These are phyloP conservation scores for Doris montereyensis DNA, from an alignment of 2,888 invertebrate species.

Conservation along the genomic window DNA sequence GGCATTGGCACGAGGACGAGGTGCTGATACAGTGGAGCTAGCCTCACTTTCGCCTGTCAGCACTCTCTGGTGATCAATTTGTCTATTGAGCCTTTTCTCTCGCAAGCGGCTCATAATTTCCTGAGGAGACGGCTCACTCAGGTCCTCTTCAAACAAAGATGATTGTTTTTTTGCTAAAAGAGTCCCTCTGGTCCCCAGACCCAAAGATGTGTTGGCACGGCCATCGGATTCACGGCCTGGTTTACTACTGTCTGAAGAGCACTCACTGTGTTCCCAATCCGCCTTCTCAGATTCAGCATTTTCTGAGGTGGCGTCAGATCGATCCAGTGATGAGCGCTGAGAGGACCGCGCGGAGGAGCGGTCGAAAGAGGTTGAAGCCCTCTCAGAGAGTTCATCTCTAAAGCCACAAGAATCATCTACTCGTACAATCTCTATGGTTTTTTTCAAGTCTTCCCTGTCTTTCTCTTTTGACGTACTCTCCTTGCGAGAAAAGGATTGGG, in stretches of 20 bases:
- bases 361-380: conserved; percentile 29
- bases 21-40: conserved; percentile 33
- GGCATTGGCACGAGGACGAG: conserved; percentile 54
- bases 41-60: conserved; percentile 48
- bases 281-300: conserved; percentile 31
- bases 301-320: conserved; percentile 37
- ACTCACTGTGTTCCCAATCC: conserved; percentile 40
- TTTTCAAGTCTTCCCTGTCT: conserved; percentile 47
- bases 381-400: conserved; percentile 14
- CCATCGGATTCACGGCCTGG: conserved; percentile 22
- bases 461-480: conserved; percentile 39
- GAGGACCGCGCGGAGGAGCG: conserved; percentile 38
- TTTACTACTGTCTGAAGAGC: conserved; percentile 29
- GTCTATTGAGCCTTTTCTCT: conserved; percentile 62
- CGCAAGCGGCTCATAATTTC: conserved; percentile 66
- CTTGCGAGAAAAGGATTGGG: conserved; percentile 24
- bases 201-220: conserved; percentile 1
- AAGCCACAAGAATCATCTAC: conserved; percentile 34
- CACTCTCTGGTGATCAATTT: conserved; percentile 65
- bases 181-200: conserved; percentile 32
- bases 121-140: conserved; percentile 64
- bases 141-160: conserved; percentile 59
- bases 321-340: conserved; percentile 36
- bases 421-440: conserved; percentile 49
- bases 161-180: conserved; percentile 41